Conservation (phyloP, 2,113 vertebrate genomes). For the Equus quagga region DNA sequence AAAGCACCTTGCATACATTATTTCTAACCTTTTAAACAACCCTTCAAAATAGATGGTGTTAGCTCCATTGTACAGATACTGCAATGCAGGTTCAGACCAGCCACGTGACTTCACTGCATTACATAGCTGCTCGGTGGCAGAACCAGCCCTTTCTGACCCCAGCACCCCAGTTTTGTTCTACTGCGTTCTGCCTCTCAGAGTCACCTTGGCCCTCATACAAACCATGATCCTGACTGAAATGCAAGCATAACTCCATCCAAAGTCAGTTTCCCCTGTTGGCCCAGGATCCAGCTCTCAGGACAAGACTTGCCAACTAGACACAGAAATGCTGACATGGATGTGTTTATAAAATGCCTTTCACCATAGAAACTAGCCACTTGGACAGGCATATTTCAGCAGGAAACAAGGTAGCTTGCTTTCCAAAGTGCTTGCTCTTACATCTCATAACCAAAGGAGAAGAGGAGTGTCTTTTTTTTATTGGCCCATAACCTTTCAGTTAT, state of each 20-base stretch:
- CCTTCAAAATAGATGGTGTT: background rate
- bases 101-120: background rate
- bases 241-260: background rate
- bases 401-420: conserved; percentile 68
- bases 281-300: background rate
- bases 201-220: background rate
- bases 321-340: background rate
- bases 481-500: conserved; percentile 81
- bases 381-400: conserved; percentile 62
- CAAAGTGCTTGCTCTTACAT: conserved; percentile 44
- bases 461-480: conserved; percentile 73
- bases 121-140: background rate
- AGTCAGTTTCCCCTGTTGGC: background rate
- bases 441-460: conserved; percentile 69
- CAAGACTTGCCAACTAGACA: background rate
- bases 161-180: background rate
- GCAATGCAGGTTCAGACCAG: background rate
- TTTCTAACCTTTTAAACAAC: background rate
- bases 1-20: background rate
- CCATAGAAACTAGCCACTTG: conserved; percentile 9
- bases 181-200: background rate
- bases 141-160: background rate
- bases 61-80: background rate
- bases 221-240: background rate
- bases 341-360: conserved; percentile 24